Evolutionary conservation across 2,888 invertebrate genomes (phyloP), one percentile per base, ranked within the genome.

Genomic region (Perizoma affinitatum): DNA sequence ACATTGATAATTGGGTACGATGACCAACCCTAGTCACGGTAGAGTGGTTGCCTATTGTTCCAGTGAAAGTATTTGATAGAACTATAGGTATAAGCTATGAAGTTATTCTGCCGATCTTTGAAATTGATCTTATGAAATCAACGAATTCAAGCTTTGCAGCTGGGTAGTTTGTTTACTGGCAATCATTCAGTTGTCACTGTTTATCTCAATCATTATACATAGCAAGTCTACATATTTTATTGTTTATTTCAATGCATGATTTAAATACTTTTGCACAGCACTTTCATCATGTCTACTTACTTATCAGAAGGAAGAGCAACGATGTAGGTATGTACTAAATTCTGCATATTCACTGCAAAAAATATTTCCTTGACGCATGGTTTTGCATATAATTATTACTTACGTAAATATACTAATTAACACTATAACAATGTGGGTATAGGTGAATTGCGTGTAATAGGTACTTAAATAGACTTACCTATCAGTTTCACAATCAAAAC

Each of bases 21-120:
- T 73, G 79, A 78, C 73, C 56, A 58, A 58, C 78, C 75, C 66
- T 68, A 70, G 84, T 83, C 78, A 84, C 76, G 84, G 79, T 80
- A 73, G 78, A 84, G 78, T 82, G 74, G 73, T 62, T 72, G 47
- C 40, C 63, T 66, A 74, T 75, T 77, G 73, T 76, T 70, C 63
- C 54, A 76, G 83, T 76, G 84, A 82, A 83, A 84, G 82, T 70
- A 65, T 62, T 38, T 6, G 38, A 70, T 51, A 36, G 44, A 44
- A 54, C 40, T 46, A 36, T 40, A 60, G 22, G n/a, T 50, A 46
- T 9, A 9, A n/a, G 1, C 5, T 44, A 44, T 22, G 11, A 11
- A 44, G 44, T 44, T 22, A 9, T 11, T 44, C 44, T 5, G 43
- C n/a, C 2, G 43, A 10, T 43, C 6, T 5, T n/a, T 43, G n/a